Conservation (phyloP, 2,113 vertebrate species). For the Nannobrachium achirus region DNA sequence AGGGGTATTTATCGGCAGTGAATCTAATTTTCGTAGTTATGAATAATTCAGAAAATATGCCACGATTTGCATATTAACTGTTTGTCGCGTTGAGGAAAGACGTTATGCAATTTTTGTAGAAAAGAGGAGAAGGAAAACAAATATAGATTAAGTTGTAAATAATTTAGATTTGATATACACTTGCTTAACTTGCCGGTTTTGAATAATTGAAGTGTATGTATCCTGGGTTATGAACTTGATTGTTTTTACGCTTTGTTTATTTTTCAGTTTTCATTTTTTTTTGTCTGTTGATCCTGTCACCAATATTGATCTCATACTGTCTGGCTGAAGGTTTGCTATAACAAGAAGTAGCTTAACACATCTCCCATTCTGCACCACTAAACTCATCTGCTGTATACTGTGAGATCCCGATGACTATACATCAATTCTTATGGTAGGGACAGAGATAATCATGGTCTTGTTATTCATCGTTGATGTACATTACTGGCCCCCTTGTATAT, state of each 20-base stretch:
- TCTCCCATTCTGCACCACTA: background rate
- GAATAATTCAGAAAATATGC: constrained; percentile 24
- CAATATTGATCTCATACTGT: constrained; percentile 11
- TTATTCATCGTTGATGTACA: no score
- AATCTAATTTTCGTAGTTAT: constrained; percentile 13
- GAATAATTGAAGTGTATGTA: constrained; percentile 13
- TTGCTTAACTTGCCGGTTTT: constrained; percentile 31
- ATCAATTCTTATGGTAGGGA: background rate
- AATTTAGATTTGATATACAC: constrained; percentile 64
- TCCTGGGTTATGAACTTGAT: constrained; percentile 32
- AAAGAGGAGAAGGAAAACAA: constrained; percentile 26
- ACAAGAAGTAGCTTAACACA: background rate
- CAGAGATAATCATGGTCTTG: no score
- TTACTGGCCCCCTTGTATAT: no score
- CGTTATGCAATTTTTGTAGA: constrained; percentile 70
- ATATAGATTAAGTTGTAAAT: constrained; percentile 73
- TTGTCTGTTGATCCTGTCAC: background rate
- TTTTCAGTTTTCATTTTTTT: constrained; percentile 27
- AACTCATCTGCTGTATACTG: background rate
- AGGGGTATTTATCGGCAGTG: constrained; percentile 52
- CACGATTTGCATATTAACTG: constrained; percentile 25
- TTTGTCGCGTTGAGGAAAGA: constrained; percentile 26
- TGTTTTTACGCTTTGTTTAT: constrained; percentile 38
- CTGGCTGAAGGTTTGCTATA: background rate
- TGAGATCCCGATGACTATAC: background rate